Percentiles rank a stretch among this genome's conserved stretches.
These are phyloP conservation scores for Hypolimnas misippus DNA, from an alignment of 2,888 invertebrate genomes.

Conservation along the genomic window DNA sequence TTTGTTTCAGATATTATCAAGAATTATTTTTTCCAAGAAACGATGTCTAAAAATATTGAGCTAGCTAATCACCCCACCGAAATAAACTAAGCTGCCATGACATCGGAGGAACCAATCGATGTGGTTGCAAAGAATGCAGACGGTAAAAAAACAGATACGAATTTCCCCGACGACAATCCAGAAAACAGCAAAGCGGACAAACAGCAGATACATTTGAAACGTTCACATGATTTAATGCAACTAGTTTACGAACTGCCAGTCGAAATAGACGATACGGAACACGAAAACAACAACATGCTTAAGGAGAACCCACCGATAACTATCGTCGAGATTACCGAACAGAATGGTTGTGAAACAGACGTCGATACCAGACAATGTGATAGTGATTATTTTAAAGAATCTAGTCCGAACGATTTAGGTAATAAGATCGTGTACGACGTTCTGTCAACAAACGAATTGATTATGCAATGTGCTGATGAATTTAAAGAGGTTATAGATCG, in stretches of 20 bases:
- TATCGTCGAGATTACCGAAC: constrained; percentile 76
- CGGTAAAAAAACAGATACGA: constrained; percentile 64
- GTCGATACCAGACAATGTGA: constrained; percentile 61
- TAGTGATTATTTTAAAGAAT: constrained; percentile 61
- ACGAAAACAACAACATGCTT: constrained; percentile 74
- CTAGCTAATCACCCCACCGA: constrained; percentile 5
- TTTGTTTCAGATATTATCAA: constrained; percentile 36
- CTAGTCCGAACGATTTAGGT: constrained; percentile 70
- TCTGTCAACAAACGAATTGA: constrained; percentile 64
- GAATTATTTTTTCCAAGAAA: constrained; percentile 14
- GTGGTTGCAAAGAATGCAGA: constrained; percentile 67
- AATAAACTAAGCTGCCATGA: constrained; percentile 64
- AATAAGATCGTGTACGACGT: constrained; percentile 74
- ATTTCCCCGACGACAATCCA: constrained; percentile 61
- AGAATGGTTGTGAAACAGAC: constrained; percentile 77
- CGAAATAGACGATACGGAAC: constrained; percentile 56
- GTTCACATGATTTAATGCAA: constrained; percentile 74
- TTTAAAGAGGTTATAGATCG: constrained; percentile 73
- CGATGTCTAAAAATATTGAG: constrained; percentile 17
- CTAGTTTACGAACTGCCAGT: constrained; percentile 78
- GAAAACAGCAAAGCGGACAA: constrained; percentile 57
- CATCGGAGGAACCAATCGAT: constrained; percentile 77
- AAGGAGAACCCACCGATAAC: constrained; percentile 78
- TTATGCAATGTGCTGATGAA: constrained; percentile 66
- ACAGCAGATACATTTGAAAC: constrained; percentile 57